These are phyloP conservation scores for Agraylea sexmaculata DNA, from an alignment of 1,140 invertebrate genomes.

Conservation along the genomic window DNA sequence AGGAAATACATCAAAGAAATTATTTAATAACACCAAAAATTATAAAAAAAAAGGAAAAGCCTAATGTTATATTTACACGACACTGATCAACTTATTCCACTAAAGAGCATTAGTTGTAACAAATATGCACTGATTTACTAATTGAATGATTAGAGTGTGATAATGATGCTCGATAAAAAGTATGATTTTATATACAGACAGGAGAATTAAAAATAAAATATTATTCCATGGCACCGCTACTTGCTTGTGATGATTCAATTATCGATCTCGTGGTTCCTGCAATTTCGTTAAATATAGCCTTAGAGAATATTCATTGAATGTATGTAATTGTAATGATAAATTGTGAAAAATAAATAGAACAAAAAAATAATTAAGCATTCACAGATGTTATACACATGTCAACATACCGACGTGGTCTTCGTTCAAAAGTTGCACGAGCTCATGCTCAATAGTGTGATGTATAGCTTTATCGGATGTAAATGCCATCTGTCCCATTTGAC, in stretches of 20 bases:
- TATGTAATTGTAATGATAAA: neutral
- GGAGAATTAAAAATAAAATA: slow-evolving; percentile 12
- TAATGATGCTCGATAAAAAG: slow-evolving; percentile 6
- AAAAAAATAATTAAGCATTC: neutral
- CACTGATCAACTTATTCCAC: slow-evolving; percentile 17
- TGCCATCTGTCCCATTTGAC: slow-evolving; percentile 24
- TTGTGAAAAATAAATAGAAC: neutral
- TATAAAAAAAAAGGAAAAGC: too few species aligned
- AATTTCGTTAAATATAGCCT: too few species aligned
- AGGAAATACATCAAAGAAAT: too few species aligned
- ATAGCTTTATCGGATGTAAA: too few species aligned
- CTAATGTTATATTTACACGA: slow-evolving; percentile 22
- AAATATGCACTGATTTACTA: slow-evolving; percentile 17
- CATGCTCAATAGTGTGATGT: too few species aligned
- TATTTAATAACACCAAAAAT: too few species aligned
- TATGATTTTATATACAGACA: slow-evolving; percentile 18
- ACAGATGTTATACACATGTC: neutral
- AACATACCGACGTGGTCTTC: too few species aligned
- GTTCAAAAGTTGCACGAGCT: too few species aligned
- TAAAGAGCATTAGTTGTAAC: slow-evolving; percentile 12
- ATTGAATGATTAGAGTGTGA: slow-evolving; percentile 13
- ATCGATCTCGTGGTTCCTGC: too few species aligned
- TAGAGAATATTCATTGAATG: too few species aligned
- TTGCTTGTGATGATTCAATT: slow-evolving; percentile 14
- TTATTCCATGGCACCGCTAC: slow-evolving; percentile 21